A percentile compares a stretch with the other conserved stretches of the same genome.
phyloP scores from a whole-genome alignment of 1,140 invertebrate genomes.

The Telenomus remus region DNA sequence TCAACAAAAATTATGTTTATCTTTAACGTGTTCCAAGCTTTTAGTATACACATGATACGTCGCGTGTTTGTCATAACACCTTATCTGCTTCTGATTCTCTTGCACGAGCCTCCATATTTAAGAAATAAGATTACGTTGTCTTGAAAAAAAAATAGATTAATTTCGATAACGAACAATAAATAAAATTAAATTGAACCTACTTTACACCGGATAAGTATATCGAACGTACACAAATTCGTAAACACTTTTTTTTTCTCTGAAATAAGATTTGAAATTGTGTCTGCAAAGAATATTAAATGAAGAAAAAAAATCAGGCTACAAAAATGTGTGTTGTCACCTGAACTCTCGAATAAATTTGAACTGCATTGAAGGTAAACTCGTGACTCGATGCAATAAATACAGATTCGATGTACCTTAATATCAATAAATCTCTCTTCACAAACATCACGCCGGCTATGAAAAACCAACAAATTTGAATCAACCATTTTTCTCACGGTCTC shows the following conservation, averaged over 20 bases:
- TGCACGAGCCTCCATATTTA: background rate
- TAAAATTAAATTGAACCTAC: background rate
- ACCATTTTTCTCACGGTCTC: slow-evolving; percentile 37
- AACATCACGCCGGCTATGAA: slow-evolving; percentile 35
- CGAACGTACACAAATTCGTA: no score
- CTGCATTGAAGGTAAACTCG: slow-evolving; percentile 23
- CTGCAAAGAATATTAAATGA: no score
- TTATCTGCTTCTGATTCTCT: background rate
- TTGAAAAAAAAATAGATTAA: background rate
- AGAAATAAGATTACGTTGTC: background rate
- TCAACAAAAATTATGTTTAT: background rate
- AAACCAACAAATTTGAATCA: slow-evolving; percentile 47
- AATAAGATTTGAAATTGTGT: no score
- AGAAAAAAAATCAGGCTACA: slow-evolving; percentile 8
- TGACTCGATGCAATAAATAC: slow-evolving; percentile 15
- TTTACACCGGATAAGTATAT: no score
- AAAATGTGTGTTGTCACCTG: slow-evolving; percentile 6
- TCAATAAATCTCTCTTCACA: slow-evolving; percentile 35
- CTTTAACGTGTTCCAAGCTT: background rate
- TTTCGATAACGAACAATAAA: background rate
- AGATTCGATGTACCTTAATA: slow-evolving; percentile 18
- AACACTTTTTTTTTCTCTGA: no score
- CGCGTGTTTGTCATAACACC: slow-evolving; percentile 1
- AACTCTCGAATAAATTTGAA: slow-evolving; percentile 24
- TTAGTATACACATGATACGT: background rate